These are phyloP conservation scores for Andrena camellia DNA, from an alignment of 2,888 invertebrate genomes.

Conservation along the genomic window DNA sequence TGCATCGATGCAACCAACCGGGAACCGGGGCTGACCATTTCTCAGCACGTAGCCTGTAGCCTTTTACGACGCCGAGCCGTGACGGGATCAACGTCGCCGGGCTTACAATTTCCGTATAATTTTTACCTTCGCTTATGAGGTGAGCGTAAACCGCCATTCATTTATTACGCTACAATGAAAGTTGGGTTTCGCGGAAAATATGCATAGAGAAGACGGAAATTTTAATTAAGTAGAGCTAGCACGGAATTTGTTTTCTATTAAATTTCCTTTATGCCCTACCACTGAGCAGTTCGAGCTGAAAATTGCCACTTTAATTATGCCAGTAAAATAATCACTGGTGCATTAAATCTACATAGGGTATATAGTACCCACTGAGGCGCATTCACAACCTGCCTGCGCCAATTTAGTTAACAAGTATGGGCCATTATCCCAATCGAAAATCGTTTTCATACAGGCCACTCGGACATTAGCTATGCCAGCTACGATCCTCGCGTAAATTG, in stretches of 20 bases:
- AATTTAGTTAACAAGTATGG: background rate
- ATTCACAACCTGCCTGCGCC: too few relatives aligned
- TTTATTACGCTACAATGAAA: conserved; percentile 2
- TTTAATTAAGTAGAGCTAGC: too few relatives aligned
- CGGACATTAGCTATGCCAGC: conserved; percentile 13
- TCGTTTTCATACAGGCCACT: background rate
- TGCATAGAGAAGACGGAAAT: too few relatives aligned
- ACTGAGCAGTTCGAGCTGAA: too few relatives aligned
- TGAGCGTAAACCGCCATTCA: conserved; percentile 1
- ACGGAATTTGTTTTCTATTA: too few relatives aligned
- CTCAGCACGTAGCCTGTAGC: conserved; percentile 49
- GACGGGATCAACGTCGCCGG: conserved; percentile 46
- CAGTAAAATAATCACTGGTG: too few relatives aligned
- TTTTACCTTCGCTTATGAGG: conserved; percentile 45
- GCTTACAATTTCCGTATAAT: conserved; percentile 47
- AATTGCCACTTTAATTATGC: too few relatives aligned
- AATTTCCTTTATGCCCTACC: too few relatives aligned
- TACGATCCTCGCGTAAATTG: conserved; percentile 7
- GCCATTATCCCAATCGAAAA: background rate
- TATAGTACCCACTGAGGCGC: too few relatives aligned
- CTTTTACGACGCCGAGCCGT: conserved; percentile 39
- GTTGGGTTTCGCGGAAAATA: too few relatives aligned
- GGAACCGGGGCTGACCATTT: conserved; percentile 28
- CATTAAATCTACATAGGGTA: too few relatives aligned
- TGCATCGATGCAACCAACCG: background rate